These are phyloP conservation scores for Daphoenositta chrysoptera DNA, from an alignment of 2,113 vertebrate genomes.

Conservation along the genomic window DNA sequence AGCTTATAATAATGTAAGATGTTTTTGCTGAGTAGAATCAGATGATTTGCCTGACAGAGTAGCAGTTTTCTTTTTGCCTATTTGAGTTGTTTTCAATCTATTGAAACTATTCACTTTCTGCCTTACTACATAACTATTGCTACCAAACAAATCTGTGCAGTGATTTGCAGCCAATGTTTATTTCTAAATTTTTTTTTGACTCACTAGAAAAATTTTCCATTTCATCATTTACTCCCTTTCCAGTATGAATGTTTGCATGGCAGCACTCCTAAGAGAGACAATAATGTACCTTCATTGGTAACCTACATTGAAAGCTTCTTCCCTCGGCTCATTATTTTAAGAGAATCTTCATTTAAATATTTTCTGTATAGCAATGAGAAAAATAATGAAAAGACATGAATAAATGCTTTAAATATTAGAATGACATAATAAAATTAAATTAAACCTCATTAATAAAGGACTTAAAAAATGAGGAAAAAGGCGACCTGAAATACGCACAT, in stretches of 20 bases:
- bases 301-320: not conserved
- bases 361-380: not conserved
- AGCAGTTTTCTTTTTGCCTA: not conserved
- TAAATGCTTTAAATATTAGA: not conserved
- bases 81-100: not conserved
- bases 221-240: not conserved
- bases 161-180: not conserved
- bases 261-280: not conserved
- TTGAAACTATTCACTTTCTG: not conserved
- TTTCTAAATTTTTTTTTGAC: not conserved
- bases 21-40: not conserved
- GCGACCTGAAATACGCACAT: not conserved
- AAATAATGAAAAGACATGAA: not conserved
- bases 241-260: not conserved
- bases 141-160: not conserved
- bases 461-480: not conserved
- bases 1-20: not conserved
- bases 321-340: not conserved
- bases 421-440: not conserved
- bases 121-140: not conserved
- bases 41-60: not conserved
- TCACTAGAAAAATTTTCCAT: not conserved
- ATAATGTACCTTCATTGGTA: not conserved
- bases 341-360: not conserved
- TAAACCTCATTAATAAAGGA: not conserved